Evolutionary conservation across 2,888 invertebrate species (phyloP).

Genomic region (Bembecia ichneumoniformis): DNA sequence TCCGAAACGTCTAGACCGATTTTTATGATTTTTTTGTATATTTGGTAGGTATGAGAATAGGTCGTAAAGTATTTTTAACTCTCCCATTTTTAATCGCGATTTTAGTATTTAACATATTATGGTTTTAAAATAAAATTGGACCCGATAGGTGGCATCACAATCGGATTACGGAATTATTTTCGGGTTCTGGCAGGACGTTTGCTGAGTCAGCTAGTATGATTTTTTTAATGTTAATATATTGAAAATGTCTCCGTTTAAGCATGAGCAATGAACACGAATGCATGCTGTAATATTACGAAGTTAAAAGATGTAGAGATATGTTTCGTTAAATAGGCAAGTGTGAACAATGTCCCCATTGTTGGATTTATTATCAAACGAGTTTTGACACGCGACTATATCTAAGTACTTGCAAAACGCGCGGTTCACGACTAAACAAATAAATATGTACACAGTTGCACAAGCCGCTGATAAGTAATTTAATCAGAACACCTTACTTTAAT

Average conservation of each 20-base stretch:
- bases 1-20: too few relatives aligned
- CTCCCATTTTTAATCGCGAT: too few relatives aligned
- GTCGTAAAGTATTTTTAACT: too few relatives aligned
- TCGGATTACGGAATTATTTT: too few relatives aligned
- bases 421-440: constrained; percentile 61
- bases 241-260: not conserved
- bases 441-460: constrained; percentile 49
- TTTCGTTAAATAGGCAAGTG: constrained; percentile 62
- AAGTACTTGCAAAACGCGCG: constrained; percentile 50
- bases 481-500: constrained; percentile 51
- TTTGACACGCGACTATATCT: constrained; percentile 47
- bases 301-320: constrained; percentile 56
- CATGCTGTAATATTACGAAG: constrained; percentile 23
- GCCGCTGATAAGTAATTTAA: constrained; percentile 56
- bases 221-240: too few relatives aligned
- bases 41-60: too few relatives aligned
- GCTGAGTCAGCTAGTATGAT: too few relatives aligned
- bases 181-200: too few relatives aligned
- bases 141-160: too few relatives aligned
- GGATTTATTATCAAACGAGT: constrained; percentile 57
- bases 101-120: too few relatives aligned
- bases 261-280: not conserved
- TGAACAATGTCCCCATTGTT: constrained; percentile 56
- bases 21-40: too few relatives aligned
- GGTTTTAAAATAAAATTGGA: too few relatives aligned